A percentile compares a stretch with the other conserved stretches of the same genome.
These are phyloP conservation scores for Tridacna gigas DNA, from an alignment of 2,888 invertebrate genomes.

Conservation along the genomic window DNA sequence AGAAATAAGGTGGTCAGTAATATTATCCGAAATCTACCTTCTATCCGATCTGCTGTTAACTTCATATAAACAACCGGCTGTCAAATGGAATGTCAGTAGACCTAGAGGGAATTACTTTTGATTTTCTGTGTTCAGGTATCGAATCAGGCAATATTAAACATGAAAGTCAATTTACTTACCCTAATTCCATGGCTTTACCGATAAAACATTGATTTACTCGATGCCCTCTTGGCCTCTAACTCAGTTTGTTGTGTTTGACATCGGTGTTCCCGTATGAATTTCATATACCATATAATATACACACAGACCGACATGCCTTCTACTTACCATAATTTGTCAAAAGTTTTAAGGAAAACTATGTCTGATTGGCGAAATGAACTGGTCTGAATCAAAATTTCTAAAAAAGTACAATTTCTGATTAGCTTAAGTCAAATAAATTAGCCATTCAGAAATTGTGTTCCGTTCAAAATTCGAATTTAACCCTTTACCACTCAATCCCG, in stretches of 20 bases:
- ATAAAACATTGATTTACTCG: background rate
- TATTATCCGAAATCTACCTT: too few relatives aligned
- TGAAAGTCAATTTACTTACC: background rate
- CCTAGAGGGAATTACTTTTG: background rate
- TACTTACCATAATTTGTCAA: background rate
- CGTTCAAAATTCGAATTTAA: too few relatives aligned
- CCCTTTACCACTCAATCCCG: too few relatives aligned
- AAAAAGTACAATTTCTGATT: too few relatives aligned
- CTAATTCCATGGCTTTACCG: background rate
- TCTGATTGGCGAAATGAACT: background rate
- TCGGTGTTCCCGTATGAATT: conserved; percentile 4
- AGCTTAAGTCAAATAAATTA: too few relatives aligned
- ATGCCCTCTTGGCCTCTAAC: background rate
- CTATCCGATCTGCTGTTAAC: too few relatives aligned
- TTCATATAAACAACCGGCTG: conserved; percentile 9
- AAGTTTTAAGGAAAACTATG: background rate
- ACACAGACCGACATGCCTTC: background rate
- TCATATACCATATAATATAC: background rate
- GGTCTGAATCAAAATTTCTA: too few relatives aligned
- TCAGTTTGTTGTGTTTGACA: conserved; percentile 26
- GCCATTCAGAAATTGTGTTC: too few relatives aligned
- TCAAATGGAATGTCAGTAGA: background rate
- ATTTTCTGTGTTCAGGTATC: too few relatives aligned
- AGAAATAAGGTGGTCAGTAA: too few relatives aligned
- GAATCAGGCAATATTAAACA: too few relatives aligned